phyloP scores from a whole-genome alignment of 1,140 invertebrate species.

The Zophobas morio region DNA sequence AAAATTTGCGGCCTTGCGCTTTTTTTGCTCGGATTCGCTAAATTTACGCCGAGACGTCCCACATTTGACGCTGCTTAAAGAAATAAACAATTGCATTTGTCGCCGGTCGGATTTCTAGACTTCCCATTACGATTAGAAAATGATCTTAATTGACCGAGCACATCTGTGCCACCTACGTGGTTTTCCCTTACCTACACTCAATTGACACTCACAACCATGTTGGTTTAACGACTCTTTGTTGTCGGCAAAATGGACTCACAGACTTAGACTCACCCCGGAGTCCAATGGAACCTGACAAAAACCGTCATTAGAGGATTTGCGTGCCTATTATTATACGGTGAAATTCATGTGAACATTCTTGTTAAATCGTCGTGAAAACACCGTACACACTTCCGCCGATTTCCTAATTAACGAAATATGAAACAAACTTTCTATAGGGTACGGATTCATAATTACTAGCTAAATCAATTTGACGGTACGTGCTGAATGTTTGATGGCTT shows the following conservation, averaged over 20 bases:
- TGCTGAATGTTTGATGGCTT: slow-evolving; percentile 19
- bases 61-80: background rate
- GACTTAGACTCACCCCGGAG: no score
- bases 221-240: slow-evolving; percentile 10
- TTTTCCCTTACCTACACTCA: slow-evolving; percentile 10
- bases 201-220: background rate
- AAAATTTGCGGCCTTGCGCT: slow-evolving; percentile 36
- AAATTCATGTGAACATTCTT: slow-evolving; percentile 44
- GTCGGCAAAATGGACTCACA: background rate
- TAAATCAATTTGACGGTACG: slow-evolving; percentile 22
- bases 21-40: slow-evolving; percentile 11
- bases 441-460: slow-evolving; percentile 5
- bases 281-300: slow-evolving; percentile 19
- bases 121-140: slow-evolving; percentile 1
- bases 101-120: no score
- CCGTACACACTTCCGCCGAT: slow-evolving; percentile 27
- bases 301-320: slow-evolving; percentile 31
- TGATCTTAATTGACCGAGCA: slow-evolving; percentile 10
- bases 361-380: slow-evolving; percentile 17
- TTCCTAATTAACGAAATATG: slow-evolving; percentile 40
- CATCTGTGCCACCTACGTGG: slow-evolving; percentile 10
- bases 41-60: slow-evolving; percentile 10
- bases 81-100: slow-evolving; percentile 1
- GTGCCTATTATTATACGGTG: slow-evolving; percentile 16
- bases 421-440: slow-evolving; percentile 32